These are phyloP conservation scores for Polypedilum vanderplanki DNA, from an alignment of 1,140 invertebrate species.

Conservation along the genomic window DNA sequence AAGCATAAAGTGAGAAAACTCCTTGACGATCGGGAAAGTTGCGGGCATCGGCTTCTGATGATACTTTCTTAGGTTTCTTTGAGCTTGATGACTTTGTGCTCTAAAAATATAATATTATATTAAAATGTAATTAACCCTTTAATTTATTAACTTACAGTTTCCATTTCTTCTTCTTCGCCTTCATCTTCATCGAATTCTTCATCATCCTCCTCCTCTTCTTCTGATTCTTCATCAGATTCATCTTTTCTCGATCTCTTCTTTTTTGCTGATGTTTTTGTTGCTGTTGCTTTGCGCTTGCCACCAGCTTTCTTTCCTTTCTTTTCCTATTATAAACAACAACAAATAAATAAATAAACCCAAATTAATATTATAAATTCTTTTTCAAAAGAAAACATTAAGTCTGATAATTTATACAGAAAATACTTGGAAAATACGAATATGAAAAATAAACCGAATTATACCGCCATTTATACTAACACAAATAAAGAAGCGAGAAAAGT, in stretches of 20 bases:
- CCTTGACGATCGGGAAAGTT: constrained; percentile 25
- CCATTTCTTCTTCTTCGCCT: background rate
- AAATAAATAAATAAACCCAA: too few species aligned
- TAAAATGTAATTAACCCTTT: background rate
- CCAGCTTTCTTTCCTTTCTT: background rate
- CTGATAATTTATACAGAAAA: too few species aligned
- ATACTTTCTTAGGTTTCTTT: constrained; percentile 3
- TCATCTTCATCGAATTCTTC: constrained; percentile 15
- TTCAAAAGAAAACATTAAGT: too few species aligned
- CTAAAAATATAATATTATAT: background rate
- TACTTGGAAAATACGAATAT: too few species aligned
- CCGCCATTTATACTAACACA: constrained; percentile 15
- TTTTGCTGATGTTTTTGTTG: constrained; percentile 16
- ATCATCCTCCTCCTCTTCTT: background rate
- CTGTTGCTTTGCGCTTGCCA: constrained; percentile 14
- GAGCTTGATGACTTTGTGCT: constrained; percentile 2
- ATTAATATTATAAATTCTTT: too few species aligned
- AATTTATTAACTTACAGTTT: constrained; percentile 10
- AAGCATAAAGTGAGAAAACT: background rate
- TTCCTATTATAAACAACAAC: background rate
- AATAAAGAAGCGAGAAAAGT: background rate
- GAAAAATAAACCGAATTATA: background rate
- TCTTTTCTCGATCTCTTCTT: background rate
- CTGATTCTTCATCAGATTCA: constrained; percentile 9
- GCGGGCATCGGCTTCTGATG: background rate